Base-by-base conservation (phyloP, 2,113 vertebrate genomes). In the Perognathus longimembris region DNA sequence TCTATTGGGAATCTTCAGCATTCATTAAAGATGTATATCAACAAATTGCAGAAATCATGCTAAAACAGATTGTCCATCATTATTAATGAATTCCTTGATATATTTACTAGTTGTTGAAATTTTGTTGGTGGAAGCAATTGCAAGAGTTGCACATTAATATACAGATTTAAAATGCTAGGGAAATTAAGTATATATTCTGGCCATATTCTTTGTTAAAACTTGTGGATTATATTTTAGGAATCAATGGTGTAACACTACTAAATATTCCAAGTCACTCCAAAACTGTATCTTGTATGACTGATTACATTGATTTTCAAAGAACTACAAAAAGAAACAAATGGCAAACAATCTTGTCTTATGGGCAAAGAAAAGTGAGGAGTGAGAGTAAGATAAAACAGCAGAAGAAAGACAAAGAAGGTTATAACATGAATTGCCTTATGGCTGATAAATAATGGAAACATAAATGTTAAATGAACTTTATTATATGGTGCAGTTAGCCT, bases 391-490 rank as follows among this genome's bases (percentile, higher is more conserved):
- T 95, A 98, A 97, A 98, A 94, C 57, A 97, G 92, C 96, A 95
- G 94, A 96, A 90, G 92, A 89, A 63, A 86, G 92, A 2, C 45
- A 45, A 95, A 96, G 96, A 94, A 97, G 91, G 95, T 96, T 95
- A 97, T 97, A 98, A 98, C 98, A 97, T 50, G 42, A 98, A 98
- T 91, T 97, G 95, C 95, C 97, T 97, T 91, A 90, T 97, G 80
- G 85, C 96, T 98, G 97, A 97, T 98, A 98, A 98, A 98, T 98
- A 98, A 98, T 92, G 97, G 94, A 98, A 98, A 98, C 96, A 98
- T 98, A 98, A 99, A 98, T 94, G 73, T 98, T 97, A 96, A 89
- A 97, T 96, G 97, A 98, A 98, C 97, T 98, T 99, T 98, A 98
- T 98, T 98, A 98, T 98, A 97, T 80, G 94, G 94, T 95, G 92